Evolutionary conservation across 2,797 vertebrate species (phyloP).

Genomic region (Sebastes jordani): DNA sequence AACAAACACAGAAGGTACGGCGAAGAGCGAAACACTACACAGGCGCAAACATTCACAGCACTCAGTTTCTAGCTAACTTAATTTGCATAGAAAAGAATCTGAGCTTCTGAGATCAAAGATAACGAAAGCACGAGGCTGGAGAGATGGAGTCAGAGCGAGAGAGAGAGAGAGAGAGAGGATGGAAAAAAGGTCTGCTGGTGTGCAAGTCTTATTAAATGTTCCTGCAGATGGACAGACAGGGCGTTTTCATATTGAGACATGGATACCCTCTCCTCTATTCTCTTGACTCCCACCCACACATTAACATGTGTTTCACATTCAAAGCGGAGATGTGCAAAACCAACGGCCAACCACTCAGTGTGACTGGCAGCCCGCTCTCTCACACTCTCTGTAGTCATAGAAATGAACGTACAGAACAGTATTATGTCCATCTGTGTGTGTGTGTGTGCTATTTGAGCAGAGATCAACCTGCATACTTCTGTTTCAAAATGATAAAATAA

Average conservation of each 20-base stretch:
- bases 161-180: slow-evolving; percentile 40
- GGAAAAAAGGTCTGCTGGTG: slow-evolving; percentile 71
- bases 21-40: slow-evolving; percentile 39
- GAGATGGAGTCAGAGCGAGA: slow-evolving; percentile 41
- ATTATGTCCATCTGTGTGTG: not conserved
- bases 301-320: slow-evolving; percentile 87
- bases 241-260: slow-evolving; percentile 86
- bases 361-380: slow-evolving; percentile 69
- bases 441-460: not conserved
- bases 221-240: slow-evolving; percentile 83
- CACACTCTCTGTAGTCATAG: slow-evolving; percentile 30
- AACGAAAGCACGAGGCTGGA: slow-evolving; percentile 42
- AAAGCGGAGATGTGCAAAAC: slow-evolving; percentile 82
- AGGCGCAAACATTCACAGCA: slow-evolving; percentile 47
- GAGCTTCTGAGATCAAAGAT: slow-evolving; percentile 67
- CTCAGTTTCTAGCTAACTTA: slow-evolving; percentile 16
- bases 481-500: not conserved
- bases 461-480: not conserved
- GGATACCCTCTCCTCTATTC: slow-evolving; percentile 86
- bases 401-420: slow-evolving; percentile 50
- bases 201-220: slow-evolving; percentile 81
- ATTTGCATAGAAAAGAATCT: slow-evolving; percentile 69
- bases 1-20: slow-evolving; percentile 46
- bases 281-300: slow-evolving; percentile 84
- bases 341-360: slow-evolving; percentile 72